phyloP scores from a whole-genome alignment of 2,113 vertebrate species.

The Anhinga anhinga region DNA sequence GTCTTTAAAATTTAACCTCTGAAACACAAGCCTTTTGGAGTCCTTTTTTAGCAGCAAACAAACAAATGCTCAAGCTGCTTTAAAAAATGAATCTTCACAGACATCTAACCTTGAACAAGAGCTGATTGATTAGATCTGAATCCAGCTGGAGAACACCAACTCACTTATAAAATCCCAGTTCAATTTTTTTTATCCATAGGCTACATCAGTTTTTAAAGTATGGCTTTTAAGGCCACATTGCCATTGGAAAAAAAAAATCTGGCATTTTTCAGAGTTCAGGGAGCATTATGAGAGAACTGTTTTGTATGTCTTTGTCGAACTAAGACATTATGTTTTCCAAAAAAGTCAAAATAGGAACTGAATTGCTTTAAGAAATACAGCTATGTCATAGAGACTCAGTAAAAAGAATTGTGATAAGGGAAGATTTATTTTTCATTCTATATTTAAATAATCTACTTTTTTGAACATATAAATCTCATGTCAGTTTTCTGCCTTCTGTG shows the following conservation, averaged over 20 bases:
- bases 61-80: background rate
- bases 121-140: background rate
- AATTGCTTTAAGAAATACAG: background rate
- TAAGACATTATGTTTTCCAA: background rate
- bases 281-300: background rate
- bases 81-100: background rate
- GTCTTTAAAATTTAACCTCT: background rate
- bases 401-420: background rate
- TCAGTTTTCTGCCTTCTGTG: background rate
- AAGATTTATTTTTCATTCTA: slow-evolving; percentile 18
- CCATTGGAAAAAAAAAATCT: background rate
- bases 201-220: background rate
- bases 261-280: background rate
- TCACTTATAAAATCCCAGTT: background rate
- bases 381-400: background rate
- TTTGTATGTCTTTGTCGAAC: background rate
- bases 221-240: background rate
- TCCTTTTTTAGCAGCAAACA: background rate
- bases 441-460: slow-evolving; percentile 23
- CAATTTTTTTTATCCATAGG: background rate
- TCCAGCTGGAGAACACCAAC: background rate
- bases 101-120: background rate
- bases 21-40: background rate
- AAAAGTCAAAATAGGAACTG: background rate
- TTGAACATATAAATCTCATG: background rate